Conservation (phyloP, 2,113 vertebrate species). For the Channa maculata region DNA sequence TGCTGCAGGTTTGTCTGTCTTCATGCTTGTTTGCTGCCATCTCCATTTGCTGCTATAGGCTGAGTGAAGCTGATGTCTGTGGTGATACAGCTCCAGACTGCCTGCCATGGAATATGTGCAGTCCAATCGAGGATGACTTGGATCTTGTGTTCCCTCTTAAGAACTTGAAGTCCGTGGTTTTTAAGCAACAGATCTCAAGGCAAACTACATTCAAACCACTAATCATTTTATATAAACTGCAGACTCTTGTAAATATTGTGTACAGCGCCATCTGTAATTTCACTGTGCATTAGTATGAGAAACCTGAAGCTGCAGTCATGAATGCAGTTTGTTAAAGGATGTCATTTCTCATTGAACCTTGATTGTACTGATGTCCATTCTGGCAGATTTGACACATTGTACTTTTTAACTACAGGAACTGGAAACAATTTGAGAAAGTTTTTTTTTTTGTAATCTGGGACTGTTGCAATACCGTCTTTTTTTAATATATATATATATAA, state of each 20-base stretch:
- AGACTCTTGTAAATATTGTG: conserved; percentile 66
- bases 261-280: conserved; percentile 49
- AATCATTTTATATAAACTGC: conserved; percentile 58
- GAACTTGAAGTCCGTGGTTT: conserved; percentile 51
- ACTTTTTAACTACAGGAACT: conserved; percentile 85
- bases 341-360: conserved; percentile 27
- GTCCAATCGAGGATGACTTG: conserved; percentile 9
- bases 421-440: conserved; percentile 77
- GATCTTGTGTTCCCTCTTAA: conserved; percentile 53
- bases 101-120: conserved; percentile 9
- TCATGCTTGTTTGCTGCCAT: conserved; percentile 46
- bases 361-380: conserved; percentile 63
- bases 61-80: conserved; percentile 27
- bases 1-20: conserved; percentile 14
- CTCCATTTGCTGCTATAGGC: conserved; percentile 58
- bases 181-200: conserved; percentile 41
- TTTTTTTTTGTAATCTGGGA: conserved; percentile 93
- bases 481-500: conserved; percentile 62
- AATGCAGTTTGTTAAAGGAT: conserved; percentile 46
- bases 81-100: conserved; percentile 16
- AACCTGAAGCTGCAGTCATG: conserved; percentile 24
- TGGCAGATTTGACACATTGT: conserved; percentile 68
- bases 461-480: conserved; percentile 96
- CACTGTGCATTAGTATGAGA: conserved; percentile 54
- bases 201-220: conserved; percentile 55